Evolutionary conservation across 2,797 vertebrate genomes (phyloP), one percentile per base, ranked within the genome.

Genomic region (Martes flavigula): DNA sequence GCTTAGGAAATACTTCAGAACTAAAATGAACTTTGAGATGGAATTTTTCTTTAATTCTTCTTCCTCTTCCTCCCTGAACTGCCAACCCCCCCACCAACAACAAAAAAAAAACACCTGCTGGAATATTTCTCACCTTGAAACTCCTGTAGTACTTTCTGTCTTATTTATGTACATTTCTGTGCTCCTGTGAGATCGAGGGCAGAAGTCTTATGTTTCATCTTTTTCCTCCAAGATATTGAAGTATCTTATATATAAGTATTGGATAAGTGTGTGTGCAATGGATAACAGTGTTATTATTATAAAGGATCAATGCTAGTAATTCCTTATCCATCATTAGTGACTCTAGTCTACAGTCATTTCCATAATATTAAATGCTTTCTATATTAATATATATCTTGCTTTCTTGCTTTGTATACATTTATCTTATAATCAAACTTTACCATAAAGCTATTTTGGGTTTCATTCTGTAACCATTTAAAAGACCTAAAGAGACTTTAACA

Each of bases 171-270:
- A 38, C 7, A 87, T 4, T 40, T 88, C 46, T 92, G 4, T 94
- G 78, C 2, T 56, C 25, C 25, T 88, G 3, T 88, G 78, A 43
- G 81, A 94, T 66, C 92, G 78, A 96, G 78, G 75, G 56, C 75
- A 97, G 79, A 97, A 87, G 75, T 93, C 4, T 86, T 87, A 38
- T 38, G 7, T 56, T 90, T 90, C n/a, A 89, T 77, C 21, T 56
- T 91, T 91, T 85, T 40, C 51, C 9, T 73, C 18, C 48, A 91
- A 0, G 7, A 43, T 78, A 25, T 73, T 17, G 13, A 96, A 86
- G 11, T 38, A 4, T 70, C 40, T 93, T 94, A 87, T 15, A 78
- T 8, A 4, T 64, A 83, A n/a, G 13, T 91, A 66, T 46, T 94
- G 12, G 17, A 25, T 93, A 72, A 95, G 40, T 43, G 7, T 62